A percentile compares a stretch with the other conserved stretches of the same genome.
Evolutionary conservation across 2,797 vertebrate genomes (phyloP).

Genomic region (Centroberyx gerrardi): DNA sequence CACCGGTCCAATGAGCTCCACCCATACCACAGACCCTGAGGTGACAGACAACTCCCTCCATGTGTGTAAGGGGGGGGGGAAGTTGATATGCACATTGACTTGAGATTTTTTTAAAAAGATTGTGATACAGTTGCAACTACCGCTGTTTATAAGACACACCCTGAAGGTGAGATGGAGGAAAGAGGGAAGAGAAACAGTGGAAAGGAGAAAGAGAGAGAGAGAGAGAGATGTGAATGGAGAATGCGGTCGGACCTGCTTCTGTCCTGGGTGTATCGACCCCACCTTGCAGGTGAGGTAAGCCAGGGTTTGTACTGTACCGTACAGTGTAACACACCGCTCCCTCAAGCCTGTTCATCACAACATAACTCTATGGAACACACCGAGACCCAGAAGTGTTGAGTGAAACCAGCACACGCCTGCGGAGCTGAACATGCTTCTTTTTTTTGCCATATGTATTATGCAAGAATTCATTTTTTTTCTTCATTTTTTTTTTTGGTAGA

Average conservation of each 20-base stretch:
- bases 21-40: not conserved
- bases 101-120: not conserved
- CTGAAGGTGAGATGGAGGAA: not conserved
- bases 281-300: slow-evolving; percentile 59
- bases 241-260: slow-evolving; percentile 77
- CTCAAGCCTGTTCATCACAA: slow-evolving; percentile 8
- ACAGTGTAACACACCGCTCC: slow-evolving; percentile 29
- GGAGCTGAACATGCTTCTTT: slow-evolving; percentile 13
- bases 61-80: too few relatives aligned
- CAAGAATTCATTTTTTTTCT: slow-evolving; percentile 27
- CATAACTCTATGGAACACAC: not conserved
- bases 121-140: not conserved
- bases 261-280: slow-evolving; percentile 52
- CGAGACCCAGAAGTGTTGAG: not conserved
- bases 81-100: not conserved
- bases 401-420: slow-evolving; percentile 7
- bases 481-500: slow-evolving; percentile 10
- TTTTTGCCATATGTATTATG: slow-evolving; percentile 19
- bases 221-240: slow-evolving; percentile 27
- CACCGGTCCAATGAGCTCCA: not conserved
- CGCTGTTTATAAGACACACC: slow-evolving; percentile 1
- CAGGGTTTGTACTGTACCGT: slow-evolving; percentile 6
- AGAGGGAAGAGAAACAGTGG: not conserved
- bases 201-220: slow-evolving; percentile 13
- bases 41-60: not conserved